These are phyloP conservation scores for Caerostris darwini DNA, from an alignment of 1,140 invertebrate genomes.

Conservation along the genomic window DNA sequence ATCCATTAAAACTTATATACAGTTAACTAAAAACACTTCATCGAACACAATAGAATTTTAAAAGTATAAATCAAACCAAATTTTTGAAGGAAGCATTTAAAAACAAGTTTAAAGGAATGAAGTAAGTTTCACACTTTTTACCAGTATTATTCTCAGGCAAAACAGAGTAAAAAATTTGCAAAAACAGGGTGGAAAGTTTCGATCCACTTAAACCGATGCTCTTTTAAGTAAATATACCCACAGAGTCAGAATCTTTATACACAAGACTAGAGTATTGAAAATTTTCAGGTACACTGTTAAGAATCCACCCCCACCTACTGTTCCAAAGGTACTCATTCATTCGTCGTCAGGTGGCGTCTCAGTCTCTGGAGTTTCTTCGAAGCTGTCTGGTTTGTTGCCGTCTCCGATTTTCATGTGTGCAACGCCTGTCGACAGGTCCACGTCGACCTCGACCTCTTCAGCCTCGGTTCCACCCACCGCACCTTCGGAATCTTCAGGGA, in stretches of 20 bases:
- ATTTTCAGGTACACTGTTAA: slow-evolving; percentile 70
- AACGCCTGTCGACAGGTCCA: neutral
- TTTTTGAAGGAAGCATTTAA: too few relatives aligned
- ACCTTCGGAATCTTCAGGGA: slow-evolving; percentile 60
- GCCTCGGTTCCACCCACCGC: slow-evolving; percentile 44
- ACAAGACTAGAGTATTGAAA: slow-evolving; percentile 73
- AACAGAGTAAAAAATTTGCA: neutral
- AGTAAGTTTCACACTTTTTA: neutral
- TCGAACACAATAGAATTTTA: too few relatives aligned
- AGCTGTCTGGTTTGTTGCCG: neutral
- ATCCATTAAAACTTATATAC: too few relatives aligned
- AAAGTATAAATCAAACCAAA: too few relatives aligned
- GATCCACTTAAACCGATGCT: neutral
- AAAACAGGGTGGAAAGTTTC: neutral
- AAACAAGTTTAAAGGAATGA: neutral
- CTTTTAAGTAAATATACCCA: slow-evolving; percentile 59
- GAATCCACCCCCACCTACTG: neutral
- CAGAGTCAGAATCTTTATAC: slow-evolving; percentile 39
- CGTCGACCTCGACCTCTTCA: neutral
- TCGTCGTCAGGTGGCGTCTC: neutral
- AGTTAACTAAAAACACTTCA: too few relatives aligned
- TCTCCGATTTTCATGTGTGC: slow-evolving; percentile 3
- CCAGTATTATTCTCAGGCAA: neutral
- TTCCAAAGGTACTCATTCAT: neutral
- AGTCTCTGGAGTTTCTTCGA: neutral